Evolutionary conservation across 64 coral and sea anemone genomes (phyloP).

Genomic region (Pocillopora damicornis): DNA sequence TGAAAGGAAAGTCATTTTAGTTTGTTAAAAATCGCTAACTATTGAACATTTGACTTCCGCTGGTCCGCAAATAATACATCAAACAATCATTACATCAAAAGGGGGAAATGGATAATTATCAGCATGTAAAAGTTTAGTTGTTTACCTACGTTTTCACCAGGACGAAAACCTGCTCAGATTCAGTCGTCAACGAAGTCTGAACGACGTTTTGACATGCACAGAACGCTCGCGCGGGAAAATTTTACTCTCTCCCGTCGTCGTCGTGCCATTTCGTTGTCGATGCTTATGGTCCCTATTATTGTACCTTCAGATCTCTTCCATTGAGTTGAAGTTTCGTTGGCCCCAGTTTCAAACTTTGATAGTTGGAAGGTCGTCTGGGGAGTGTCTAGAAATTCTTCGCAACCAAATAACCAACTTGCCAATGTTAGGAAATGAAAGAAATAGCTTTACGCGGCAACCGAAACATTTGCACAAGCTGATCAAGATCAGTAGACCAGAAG

Average conservation of each 20-base stretch:
- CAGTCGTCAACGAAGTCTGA: background rate
- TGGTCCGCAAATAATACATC: too few relatives aligned
- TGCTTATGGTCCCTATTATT: conserved; percentile 6
- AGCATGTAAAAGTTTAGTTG: background rate
- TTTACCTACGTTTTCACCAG: conserved; percentile 7
- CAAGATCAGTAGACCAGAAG: too few relatives aligned
- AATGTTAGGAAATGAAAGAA: too few relatives aligned
- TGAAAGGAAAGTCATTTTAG: conserved; percentile 37
- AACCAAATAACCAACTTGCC: too few relatives aligned
- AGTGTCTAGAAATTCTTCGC: too few relatives aligned
- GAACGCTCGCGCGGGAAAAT: background rate
- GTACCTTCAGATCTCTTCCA: too few relatives aligned
- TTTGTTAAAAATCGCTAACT: background rate
- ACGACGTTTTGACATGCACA: background rate
- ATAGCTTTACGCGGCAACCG: too few relatives aligned
- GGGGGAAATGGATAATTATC: background rate
- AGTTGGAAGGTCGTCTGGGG: too few relatives aligned
- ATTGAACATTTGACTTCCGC: background rate
- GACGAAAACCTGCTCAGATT: background rate
- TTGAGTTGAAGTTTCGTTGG: too few relatives aligned
- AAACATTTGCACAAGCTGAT: too few relatives aligned
- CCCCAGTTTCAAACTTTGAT: too few relatives aligned
- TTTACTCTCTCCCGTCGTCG: background rate
- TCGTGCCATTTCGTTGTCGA: conserved; percentile 18
- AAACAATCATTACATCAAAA: conserved; percentile 1